A percentile compares a stretch with the other conserved stretches of the same genome.
Evolutionary conservation across 2,888 invertebrate species (phyloP).

Genomic region (Tenthredo amoena): DNA sequence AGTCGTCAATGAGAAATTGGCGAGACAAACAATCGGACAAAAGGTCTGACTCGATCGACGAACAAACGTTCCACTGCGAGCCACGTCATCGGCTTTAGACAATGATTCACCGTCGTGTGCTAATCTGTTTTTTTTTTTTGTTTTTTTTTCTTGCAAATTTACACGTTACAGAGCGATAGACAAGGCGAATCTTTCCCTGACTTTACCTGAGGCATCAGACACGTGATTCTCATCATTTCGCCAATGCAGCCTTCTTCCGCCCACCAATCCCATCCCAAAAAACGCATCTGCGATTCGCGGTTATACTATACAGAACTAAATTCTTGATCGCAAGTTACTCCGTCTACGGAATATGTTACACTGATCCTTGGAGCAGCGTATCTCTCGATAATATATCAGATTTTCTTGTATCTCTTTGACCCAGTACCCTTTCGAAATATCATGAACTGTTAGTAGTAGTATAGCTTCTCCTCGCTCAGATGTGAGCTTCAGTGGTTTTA

Average conservation of each 20-base stretch:
- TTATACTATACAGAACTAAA: neutral
- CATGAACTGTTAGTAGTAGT: neutral
- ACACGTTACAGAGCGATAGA: neutral
- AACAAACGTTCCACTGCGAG: neutral
- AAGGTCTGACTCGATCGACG: constrained; percentile 18
- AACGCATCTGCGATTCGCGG: constrained; percentile 3
- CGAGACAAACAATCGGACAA: neutral
- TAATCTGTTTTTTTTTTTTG: too few relatives aligned
- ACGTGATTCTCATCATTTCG: neutral
- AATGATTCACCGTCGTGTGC: constrained; percentile 8
- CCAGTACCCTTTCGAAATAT: neutral
- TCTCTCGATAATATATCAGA: neutral
- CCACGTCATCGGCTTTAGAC: neutral
- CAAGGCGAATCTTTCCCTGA: neutral
- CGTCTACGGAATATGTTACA: neutral
- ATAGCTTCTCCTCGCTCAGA: neutral
- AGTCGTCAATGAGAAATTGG: neutral
- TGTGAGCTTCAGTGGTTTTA: neutral
- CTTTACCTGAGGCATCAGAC: constrained; percentile 19
- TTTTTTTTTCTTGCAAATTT: neutral
- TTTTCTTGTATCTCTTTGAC: neutral
- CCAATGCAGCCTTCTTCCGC: neutral
- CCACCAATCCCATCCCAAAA: constrained; percentile 7
- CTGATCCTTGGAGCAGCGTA: neutral
- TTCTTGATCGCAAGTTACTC: neutral